Conservation (phyloP, 2,888 invertebrate species). For the Petrolisthes manimaculis region DNA sequence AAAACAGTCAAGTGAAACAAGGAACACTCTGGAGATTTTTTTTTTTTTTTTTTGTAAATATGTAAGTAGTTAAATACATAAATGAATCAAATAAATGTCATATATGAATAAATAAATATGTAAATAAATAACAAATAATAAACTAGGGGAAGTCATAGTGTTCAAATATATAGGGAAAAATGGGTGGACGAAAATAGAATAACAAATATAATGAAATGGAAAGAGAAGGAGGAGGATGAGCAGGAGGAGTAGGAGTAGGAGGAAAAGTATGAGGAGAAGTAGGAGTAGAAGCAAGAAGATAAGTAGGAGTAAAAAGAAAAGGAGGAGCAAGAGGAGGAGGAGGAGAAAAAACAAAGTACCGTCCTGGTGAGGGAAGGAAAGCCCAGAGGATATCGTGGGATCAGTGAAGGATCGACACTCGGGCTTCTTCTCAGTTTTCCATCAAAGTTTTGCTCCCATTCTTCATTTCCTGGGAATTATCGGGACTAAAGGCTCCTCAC, state of each 20-base stretch:
- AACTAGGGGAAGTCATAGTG: no score
- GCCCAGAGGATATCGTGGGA: neutral
- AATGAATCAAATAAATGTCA: no score
- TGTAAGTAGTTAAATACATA: no score
- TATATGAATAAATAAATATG: no score
- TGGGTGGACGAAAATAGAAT: no score
- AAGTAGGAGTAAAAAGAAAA: neutral
- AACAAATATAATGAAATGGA: neutral
- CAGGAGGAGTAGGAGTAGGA: neutral
- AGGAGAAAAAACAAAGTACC: neutral
- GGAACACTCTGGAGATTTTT: no score
- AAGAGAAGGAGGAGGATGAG: neutral
- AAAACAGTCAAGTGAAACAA: no score
- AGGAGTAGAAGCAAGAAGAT: neutral
- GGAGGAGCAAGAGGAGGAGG: neutral
- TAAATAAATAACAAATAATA: no score
- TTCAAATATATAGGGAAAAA: no score
- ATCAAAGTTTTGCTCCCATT: constrained; percentile 30
- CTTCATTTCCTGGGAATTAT: constrained; percentile 33
- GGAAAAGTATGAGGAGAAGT: neutral
- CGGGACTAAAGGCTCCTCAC: constrained; percentile 29
- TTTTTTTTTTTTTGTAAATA: no score
- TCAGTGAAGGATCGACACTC: constrained; percentile 26
- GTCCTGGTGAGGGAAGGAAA: neutral
- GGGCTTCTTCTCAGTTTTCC: constrained; percentile 12